Base-by-base conservation (phyloP, 2,888 invertebrate genomes). In the Erebia ligea region DNA sequence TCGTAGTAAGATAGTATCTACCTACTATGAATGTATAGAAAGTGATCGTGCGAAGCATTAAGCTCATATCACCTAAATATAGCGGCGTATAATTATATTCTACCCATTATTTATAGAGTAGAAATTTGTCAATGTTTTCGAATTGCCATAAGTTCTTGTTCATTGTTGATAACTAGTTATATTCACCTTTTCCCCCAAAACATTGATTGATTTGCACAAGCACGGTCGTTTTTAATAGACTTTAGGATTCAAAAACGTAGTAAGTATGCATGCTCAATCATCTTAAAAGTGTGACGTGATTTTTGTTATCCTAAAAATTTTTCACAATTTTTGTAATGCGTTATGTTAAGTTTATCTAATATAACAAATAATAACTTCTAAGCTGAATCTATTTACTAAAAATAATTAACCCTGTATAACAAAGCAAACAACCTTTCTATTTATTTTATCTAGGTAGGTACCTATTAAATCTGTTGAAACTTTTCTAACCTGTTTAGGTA, bases 221-320 rank as follows among this genome's bases (percentile, higher is more conserved):
- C 91, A 91, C 91, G 81, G 83, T 87, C 85, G 82, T 88, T 71
- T 83, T 86, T 82, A 82, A 81, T 88, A 87, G 84, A 80, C 73
- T 78, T 88, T 84, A 81, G 81, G 80, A 79, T 75, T 85, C 81
- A 79, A 83, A 84, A 84, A 84, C 84, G 84, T 87, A 88, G 82
- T 75, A 77, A 75, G 79, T 87, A 86, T 86, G 85, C 87, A 90
- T 88, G 92, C 92, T 92, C 92, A 92, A 92, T 89, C 70, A 63
- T 70, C 21, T 42, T 56, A 45, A n/a, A 64, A 58, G 48, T 58
- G 21, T 52, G 17, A 11, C 63, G 63, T 19, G 50, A 67, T 15
- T 42, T 63, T 56, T 85, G 87, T 85, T 84, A 81, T 82, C 81
- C 77, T 75, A 73, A 67, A 79, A 74, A 77, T 78, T 78, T 79